Evolutionary conservation across 1,140 invertebrate genomes (phyloP).

Genomic region (Zaprionus tsacasi): DNA sequence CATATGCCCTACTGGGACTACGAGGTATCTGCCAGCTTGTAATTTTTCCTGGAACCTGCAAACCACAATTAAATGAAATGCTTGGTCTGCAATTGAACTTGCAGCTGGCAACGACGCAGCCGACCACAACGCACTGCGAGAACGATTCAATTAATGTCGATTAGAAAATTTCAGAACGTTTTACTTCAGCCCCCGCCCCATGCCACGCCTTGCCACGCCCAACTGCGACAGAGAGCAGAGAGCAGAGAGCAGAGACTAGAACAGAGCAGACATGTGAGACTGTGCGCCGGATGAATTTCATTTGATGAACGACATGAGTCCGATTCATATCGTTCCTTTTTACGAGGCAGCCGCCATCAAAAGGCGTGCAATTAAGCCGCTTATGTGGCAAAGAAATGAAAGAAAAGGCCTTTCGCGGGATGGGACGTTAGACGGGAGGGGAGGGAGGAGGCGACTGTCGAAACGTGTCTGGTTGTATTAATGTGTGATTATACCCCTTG

Average conservation of each 20-base stretch:
- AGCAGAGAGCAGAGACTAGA: not conserved
- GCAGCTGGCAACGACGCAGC: constrained; percentile 8
- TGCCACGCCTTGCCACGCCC: not conserved
- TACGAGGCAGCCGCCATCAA: constrained; percentile 60
- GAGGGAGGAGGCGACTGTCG: not conserved
- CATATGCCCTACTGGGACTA: no score
- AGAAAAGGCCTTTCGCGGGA: constrained; percentile 6
- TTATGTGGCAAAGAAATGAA: constrained; percentile 55
- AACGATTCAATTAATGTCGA: constrained; percentile 61
- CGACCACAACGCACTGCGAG: constrained; percentile 15
- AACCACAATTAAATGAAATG: constrained; percentile 37
- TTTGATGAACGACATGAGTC: constrained; percentile 41
- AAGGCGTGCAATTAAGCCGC: constrained; percentile 72
- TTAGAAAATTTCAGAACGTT: constrained; percentile 43
- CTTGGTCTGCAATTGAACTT: constrained; percentile 49
- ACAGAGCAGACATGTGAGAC: constrained; percentile 22
- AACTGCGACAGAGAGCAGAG: not conserved
- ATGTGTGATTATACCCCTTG: constrained; percentile 15
- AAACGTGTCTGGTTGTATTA: constrained; percentile 31
- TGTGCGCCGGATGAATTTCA: constrained; percentile 24
- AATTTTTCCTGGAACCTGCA: not conserved
- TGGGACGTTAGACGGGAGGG: no score
- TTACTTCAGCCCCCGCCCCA: not conserved
- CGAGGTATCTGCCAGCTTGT: not conserved
- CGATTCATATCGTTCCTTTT: constrained; percentile 55